A percentile compares a stretch with the other conserved stretches of the same genome.
Conservation (phyloP, 2,797 vertebrate species). For the Oreonectes daqikongensis region DNA sequence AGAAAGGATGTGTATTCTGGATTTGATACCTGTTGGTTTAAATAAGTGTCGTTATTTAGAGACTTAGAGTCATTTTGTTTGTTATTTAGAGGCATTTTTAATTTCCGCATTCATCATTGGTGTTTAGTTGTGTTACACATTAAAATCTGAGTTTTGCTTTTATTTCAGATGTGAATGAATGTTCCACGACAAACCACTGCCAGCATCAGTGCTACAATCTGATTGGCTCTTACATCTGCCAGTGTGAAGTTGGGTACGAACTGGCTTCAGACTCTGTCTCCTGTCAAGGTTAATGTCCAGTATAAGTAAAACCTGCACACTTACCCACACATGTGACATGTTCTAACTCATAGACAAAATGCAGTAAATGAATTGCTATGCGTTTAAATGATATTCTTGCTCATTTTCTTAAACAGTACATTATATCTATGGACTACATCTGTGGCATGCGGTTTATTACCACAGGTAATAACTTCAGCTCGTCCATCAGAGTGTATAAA, state of each 20-base stretch:
- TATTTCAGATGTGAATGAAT: slow-evolving; percentile 82
- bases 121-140: neutral
- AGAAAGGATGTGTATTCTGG: slow-evolving; percentile 31
- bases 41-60: slow-evolving; percentile 26
- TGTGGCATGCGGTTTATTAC: neutral
- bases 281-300: slow-evolving; percentile 77
- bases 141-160: neutral
- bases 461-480: neutral
- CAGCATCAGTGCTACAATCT: slow-evolving; percentile 82
- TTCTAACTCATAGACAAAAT: neutral
- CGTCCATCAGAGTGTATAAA: neutral
- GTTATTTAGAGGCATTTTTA: neutral
- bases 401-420: neutral
- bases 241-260: slow-evolving; percentile 83
- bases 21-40: slow-evolving; percentile 29
- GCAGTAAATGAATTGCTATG: neutral
- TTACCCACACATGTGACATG: neutral
- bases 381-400: neutral
- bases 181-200: slow-evolving; percentile 65
- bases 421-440: neutral
- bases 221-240: slow-evolving; percentile 80
- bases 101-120: neutral
- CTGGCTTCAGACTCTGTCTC: slow-evolving; percentile 81
- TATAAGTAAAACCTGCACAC: neutral
- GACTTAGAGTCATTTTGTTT: slow-evolving; percentile 19